A percentile compares a stretch with the other conserved stretches of the same genome.
phyloP scores from a whole-genome alignment of 2,888 invertebrate species.

The Microctonus brassicae region DNA sequence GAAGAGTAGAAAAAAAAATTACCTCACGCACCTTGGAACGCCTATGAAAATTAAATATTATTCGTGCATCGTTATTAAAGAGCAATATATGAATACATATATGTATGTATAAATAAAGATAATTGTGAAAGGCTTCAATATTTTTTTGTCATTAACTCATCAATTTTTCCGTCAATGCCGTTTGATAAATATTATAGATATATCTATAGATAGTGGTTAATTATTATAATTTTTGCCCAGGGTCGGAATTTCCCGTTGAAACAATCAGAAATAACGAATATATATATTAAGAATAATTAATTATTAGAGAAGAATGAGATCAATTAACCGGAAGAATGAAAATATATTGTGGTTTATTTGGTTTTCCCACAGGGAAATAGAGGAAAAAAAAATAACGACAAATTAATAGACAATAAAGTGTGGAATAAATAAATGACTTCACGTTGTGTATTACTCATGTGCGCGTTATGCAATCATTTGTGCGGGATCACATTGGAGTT shows the following conservation, averaged over 20 bases:
- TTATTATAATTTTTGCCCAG: neutral
- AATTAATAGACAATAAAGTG: neutral
- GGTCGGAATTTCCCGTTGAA: neutral
- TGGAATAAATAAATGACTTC: conserved; percentile 20
- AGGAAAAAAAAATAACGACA: conserved; percentile 36
- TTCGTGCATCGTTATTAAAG: neutral
- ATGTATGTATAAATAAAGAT: neutral
- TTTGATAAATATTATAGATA: neutral
- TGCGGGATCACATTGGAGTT: conserved; percentile 33
- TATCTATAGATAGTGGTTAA: neutral
- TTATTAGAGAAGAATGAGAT: neutral
- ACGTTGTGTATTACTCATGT: conserved; percentile 38
- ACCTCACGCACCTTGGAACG: neutral
- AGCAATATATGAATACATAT: neutral
- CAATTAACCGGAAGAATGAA: neutral
- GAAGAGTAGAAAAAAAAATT: neutral
- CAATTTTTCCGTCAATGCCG: neutral
- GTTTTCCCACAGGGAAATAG: conserved; percentile 37
- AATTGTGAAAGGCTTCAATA: neutral
- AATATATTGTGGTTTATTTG: neutral
- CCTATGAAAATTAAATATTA: neutral
- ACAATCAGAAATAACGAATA: neutral
- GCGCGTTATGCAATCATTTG: conserved; percentile 39
- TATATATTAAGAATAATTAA: neutral
- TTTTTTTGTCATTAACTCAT: neutral